Base-by-base conservation (phyloP, 2,888 invertebrate genomes). In the Drosophila atripex region DNA sequence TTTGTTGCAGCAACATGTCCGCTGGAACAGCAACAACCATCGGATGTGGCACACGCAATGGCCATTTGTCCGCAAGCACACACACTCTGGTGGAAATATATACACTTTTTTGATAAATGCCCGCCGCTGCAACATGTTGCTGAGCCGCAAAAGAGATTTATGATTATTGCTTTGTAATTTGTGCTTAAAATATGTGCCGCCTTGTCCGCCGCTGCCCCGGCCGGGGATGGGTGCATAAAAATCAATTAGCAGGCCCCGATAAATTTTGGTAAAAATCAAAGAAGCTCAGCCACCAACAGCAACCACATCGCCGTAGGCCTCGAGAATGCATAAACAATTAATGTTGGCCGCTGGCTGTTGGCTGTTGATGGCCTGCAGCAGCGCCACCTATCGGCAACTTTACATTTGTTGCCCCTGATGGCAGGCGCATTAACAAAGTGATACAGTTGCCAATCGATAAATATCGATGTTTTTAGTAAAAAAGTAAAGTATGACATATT, bases 351-450 rank as follows among this genome's bases (percentile, higher is more conserved):
- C 35, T 35, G 32, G 35, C 35, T 28, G 58, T 39, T 59, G 66
- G 75, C 55, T 38, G 80, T 57, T 84, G 79, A 79, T 80, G 78
- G 78, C 85, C 75, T 73, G 80, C 83, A 69, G 72, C 89, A 84
- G 89, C 78, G 88, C 78, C 80, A 86, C 78, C 89, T 84, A 89
- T 89, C 88, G 89, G 73, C 86, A 88, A 85, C 65, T 58, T 78
- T 76, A 69, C 75, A 76, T 78, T 75, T 79, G 77, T 76, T 71
- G 55, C 43, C 53, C 32, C n/a, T 35, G 25, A 43, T 52, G 50
- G 49, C 25, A 28, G 50, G 32, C 66, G 21, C 61, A 58, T 25
- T 59, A 73, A n/a, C 66, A 73, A 28, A 60, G 45, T 16, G 21
- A 41, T 73, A 39, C 61, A 73, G 56, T 60, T 4, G 4, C 0